Evolutionary conservation across 2,113 vertebrate species (phyloP).

Genomic region (Nematolebias whitei): DNA sequence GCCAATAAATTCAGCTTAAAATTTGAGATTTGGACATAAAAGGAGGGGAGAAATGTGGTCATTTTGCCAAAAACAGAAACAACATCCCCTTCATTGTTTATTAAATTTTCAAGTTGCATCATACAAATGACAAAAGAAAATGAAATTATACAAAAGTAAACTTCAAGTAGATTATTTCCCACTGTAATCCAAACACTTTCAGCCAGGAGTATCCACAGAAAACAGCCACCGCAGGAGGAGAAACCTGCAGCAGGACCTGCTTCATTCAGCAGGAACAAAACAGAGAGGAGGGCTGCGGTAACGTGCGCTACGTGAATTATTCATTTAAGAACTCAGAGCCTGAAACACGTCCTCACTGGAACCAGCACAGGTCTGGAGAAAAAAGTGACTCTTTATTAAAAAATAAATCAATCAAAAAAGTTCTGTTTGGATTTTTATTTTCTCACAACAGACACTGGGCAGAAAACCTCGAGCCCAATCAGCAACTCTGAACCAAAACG

Average conservation of each 20-base stretch:
- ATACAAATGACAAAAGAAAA: no score
- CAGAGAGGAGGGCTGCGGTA: no score
- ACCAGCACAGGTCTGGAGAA: background rate
- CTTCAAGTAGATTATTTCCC: no score
- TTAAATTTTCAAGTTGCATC: no score
- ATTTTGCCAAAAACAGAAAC: background rate
- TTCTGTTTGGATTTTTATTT: background rate
- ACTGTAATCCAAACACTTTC: no score
- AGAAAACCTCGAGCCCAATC: slow-evolving; percentile 13
- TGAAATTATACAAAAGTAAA: no score
- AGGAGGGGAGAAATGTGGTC: background rate
- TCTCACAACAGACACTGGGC: slow-evolving; percentile 21
- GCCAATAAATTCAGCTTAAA: background rate
- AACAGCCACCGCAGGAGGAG: no score
- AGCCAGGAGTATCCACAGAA: no score
- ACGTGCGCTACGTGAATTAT: no score
- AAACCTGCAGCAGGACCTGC: no score
- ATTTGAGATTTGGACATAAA: background rate
- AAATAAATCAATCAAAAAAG: background rate
- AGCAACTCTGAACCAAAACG: slow-evolving; percentile 4
- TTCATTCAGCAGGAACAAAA: no score
- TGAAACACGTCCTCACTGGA: slow-evolving; percentile 4
- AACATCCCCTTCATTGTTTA: no score
- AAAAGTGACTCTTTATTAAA: background rate
- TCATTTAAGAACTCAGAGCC: background rate